Base-by-base conservation (phyloP, 2,888 invertebrate species). In the Piscicola geometra region DNA sequence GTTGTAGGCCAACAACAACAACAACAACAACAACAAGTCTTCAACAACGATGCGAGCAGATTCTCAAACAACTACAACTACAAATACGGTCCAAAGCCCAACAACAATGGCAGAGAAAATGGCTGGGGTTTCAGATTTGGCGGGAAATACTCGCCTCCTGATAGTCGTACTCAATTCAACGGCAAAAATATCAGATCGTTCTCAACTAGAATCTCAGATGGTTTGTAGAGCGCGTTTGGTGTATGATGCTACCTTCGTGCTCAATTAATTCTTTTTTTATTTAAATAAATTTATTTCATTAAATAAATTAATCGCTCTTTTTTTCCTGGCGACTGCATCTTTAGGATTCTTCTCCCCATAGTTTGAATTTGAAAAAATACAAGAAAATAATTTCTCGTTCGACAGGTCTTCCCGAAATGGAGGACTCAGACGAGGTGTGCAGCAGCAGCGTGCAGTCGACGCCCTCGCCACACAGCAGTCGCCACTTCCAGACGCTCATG, bases 351-450 rank as follows among this genome's bases (percentile, higher is more conserved):
- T n/a, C n/a, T n/a, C n/a, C n/a, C n/a, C n/a, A n/a, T n/a, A n/a
- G n/a, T n/a, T n/a, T n/a, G n/a, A n/a, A n/a, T n/a, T n/a, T n/a
- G n/a, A n/a, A n/a, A n/a, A n/a, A n/a, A n/a, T n/a, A n/a, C n/a
- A n/a, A n/a, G n/a, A n/a, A n/a, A n/a, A n/a, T n/a, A n/a, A n/a
- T n/a, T n/a, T n/a, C n/a, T n/a, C n/a, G n/a, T n/a, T 25, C 35
- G 25, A 9, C 68, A 69, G 79, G 80, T 71, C 71, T 79, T 30
- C 80, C 78, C 12, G 80, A 80, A 72, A 84, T 82, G 77, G 84
- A 83, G 47, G 84, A 84, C 75, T 83, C 83, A 9, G 84, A 84
- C 75, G 60, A 56, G n/a, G 25, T 56, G 5, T 56, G 60, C n/a
- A 81, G 81, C 73, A 82, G 83, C 75, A 83, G 82, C 78, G 78